These are phyloP conservation scores for Actinia equina DNA, from an alignment of 64 coral and sea anemone species.

Conservation along the genomic window DNA sequence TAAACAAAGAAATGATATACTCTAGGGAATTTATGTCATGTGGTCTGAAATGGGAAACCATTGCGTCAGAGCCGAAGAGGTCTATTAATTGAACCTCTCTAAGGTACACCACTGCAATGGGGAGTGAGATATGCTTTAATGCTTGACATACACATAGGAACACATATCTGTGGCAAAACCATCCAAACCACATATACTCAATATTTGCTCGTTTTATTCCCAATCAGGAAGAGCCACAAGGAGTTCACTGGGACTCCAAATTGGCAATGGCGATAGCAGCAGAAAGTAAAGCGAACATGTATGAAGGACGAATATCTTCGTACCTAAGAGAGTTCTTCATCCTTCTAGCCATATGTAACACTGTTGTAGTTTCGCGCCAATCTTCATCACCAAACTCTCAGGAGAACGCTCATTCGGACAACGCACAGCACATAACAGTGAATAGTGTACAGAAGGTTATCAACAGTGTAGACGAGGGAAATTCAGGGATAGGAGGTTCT, in stretches of 20 bases:
- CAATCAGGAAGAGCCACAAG: conserved; percentile 31
- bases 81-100: no score
- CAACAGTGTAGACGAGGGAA: not conserved
- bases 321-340: conserved; percentile 85
- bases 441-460: not conserved
- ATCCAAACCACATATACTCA: no score
- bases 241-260: conserved; percentile 58
- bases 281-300: conserved; percentile 2
- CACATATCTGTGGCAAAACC: no score
- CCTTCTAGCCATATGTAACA: conserved; percentile 91
- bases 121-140: no score
- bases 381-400: not conserved
- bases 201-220: no score
- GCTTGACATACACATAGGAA: no score
- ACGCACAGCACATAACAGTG: not conserved
- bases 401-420: conserved; percentile 13
- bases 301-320: conserved; percentile 23
- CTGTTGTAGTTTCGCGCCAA: conserved; percentile 78
- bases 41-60: no score
- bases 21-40: no score
- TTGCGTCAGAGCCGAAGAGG: no score
- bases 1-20: no score
- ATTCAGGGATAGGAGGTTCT: not conserved
- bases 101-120: no score
- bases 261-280: conserved; percentile 45